These are phyloP conservation scores for Leucophenga maculata DNA, from an alignment of 2,888 invertebrate genomes.

Conservation along the genomic window DNA sequence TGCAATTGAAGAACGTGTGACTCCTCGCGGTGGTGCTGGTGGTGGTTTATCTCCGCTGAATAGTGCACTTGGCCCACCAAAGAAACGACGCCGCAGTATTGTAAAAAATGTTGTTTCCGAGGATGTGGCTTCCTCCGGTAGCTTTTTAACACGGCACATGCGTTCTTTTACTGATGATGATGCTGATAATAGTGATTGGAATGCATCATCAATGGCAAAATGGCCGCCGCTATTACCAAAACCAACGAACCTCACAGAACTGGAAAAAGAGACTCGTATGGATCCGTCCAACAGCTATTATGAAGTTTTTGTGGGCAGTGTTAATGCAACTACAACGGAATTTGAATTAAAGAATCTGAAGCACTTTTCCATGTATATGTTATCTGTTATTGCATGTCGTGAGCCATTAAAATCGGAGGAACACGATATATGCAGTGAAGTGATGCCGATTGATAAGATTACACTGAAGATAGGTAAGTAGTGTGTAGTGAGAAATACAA, in stretches of 20 bases:
- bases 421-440: conserved; percentile 74
- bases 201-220: conserved; percentile 22
- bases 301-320: conserved; percentile 48
- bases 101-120: conserved; percentile 23
- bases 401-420: conserved; percentile 63
- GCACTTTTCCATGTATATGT: conserved; percentile 85
- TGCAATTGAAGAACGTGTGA: background rate
- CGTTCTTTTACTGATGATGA: conserved; percentile 40
- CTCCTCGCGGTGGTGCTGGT: conserved; percentile 4
- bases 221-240: conserved; percentile 33
- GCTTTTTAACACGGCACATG: conserved; percentile 60
- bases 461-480: conserved; percentile 73
- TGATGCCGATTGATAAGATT: conserved; percentile 72
- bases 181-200: conserved; percentile 7
- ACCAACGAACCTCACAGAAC: conserved; percentile 28
- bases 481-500: background rate
- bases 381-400: conserved; percentile 86
- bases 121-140: conserved; percentile 33
- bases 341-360: conserved; percentile 78
- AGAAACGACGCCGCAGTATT: conserved; percentile 42
- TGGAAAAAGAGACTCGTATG: conserved; percentile 66
- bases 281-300: conserved; percentile 46
- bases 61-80: background rate
- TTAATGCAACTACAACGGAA: conserved; percentile 67
- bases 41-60: background rate